These are phyloP conservation scores for Nebria salina DNA, from an alignment of 2,888 invertebrate genomes.

Conservation along the genomic window DNA sequence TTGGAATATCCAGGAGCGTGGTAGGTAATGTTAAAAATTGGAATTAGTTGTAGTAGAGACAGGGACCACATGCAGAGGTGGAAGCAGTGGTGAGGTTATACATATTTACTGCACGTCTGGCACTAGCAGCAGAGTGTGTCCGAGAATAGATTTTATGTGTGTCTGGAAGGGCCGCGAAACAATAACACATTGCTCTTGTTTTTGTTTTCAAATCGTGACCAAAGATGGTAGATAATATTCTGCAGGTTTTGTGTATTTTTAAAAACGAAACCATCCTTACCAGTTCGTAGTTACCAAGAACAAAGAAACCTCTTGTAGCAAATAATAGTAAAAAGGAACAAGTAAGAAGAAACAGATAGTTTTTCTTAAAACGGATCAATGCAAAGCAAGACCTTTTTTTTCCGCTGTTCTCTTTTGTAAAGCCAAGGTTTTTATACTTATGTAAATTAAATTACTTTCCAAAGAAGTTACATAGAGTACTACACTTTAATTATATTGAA, in stretches of 20 bases:
- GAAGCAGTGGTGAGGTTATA: constrained; percentile 4
- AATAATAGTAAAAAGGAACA: background rate
- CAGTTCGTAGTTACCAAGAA: background rate
- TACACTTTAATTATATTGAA: background rate
- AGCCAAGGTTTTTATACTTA: background rate
- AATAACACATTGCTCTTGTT: constrained; percentile 46
- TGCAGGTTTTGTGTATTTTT: constrained; percentile 13
- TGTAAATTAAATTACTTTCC: background rate
- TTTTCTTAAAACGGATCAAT: background rate
- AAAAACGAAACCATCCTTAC: background rate
- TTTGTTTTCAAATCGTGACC: constrained; percentile 46
- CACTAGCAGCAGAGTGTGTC: constrained; percentile 9
- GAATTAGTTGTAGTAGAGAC: background rate
- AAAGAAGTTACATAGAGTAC: background rate
- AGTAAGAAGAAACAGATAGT: background rate
- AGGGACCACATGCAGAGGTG: background rate
- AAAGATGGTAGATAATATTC: constrained; percentile 43
- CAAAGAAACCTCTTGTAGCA: constrained; percentile 4
- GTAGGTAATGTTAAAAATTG: background rate
- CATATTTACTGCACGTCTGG: constrained; percentile 14
- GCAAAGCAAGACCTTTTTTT: background rate
- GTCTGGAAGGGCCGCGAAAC: constrained; percentile 21
- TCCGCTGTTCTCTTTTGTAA: background rate
- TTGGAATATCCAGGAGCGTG: background rate
- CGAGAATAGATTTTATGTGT: constrained; percentile 40